phyloP scores from a whole-genome alignment of 2,797 vertebrate species.

The Anguilla anguilla region DNA sequence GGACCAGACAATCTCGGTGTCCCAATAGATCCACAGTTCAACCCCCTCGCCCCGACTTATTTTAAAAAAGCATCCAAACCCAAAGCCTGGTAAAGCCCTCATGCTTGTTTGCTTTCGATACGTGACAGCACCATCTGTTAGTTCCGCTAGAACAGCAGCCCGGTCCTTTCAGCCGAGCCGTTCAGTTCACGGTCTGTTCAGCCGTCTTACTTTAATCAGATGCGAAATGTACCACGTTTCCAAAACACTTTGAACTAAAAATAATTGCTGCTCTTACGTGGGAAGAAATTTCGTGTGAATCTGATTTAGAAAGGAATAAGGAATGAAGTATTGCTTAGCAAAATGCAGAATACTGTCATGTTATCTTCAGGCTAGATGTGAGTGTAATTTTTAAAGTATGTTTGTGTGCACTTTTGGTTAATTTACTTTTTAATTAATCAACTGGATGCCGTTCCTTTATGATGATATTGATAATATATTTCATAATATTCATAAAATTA shows the following conservation, averaged over 20 bases:
- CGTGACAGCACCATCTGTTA: neutral
- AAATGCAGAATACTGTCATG: neutral
- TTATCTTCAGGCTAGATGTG: neutral
- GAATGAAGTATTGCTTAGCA: neutral
- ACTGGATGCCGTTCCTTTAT: neutral
- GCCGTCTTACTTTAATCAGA: neutral
- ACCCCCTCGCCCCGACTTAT: neutral
- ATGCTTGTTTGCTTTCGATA: neutral
- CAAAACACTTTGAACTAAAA: neutral
- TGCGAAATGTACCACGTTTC: neutral
- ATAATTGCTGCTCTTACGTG: neutral
- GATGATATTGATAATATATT: neutral
- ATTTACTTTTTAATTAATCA: neutral
- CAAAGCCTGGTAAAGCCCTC: neutral
- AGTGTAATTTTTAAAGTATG: neutral
- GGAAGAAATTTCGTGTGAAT: neutral
- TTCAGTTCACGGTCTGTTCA: neutral
- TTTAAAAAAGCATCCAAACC: neutral
- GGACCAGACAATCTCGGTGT: neutral
- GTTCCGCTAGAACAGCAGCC: neutral
- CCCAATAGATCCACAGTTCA: neutral
- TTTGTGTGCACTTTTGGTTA: neutral
- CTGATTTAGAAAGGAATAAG: neutral
- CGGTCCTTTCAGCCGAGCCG: neutral
- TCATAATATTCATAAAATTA: neutral